These are phyloP conservation scores for Hemicrepidius hirtus DNA, from an alignment of 2,888 invertebrate genomes.

Conservation along the genomic window DNA sequence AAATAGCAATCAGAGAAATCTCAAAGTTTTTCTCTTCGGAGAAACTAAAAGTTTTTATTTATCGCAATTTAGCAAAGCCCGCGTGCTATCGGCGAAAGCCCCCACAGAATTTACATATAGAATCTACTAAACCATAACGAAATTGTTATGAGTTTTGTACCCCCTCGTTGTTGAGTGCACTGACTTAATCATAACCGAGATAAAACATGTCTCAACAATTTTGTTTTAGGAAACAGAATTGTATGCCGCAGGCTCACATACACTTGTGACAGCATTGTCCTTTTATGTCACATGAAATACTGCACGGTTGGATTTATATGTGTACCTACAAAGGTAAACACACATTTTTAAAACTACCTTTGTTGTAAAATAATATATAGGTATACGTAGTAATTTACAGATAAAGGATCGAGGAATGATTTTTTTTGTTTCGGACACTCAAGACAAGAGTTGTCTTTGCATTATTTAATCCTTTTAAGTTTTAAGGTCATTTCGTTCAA, in stretches of 20 bases:
- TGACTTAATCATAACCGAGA: slow-evolving; percentile 42
- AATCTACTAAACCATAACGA: slow-evolving; percentile 38
- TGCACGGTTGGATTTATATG: slow-evolving; percentile 11
- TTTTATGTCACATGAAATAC: slow-evolving; percentile 31
- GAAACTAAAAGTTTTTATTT: slow-evolving; percentile 34
- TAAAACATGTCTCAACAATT: slow-evolving; percentile 40
- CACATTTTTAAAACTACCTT: no score
- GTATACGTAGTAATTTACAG: no score
- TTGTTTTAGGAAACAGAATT: slow-evolving; percentile 40
- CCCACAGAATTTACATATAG: slow-evolving; percentile 39
- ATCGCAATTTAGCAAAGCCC: slow-evolving; percentile 21
- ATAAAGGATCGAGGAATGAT: no score
- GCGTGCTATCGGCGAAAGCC: slow-evolving; percentile 27
- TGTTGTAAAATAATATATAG: no score
- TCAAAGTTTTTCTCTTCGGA: slow-evolving; percentile 21
- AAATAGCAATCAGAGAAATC: slow-evolving; percentile 40
- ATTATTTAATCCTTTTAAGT: no score
- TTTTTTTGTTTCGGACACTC: no score
- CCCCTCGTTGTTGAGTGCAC: slow-evolving; percentile 32
- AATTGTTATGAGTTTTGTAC: slow-evolving; percentile 44
- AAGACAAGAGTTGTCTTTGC: no score
- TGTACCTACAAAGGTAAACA: background rate
- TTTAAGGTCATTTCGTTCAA: no score
- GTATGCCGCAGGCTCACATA: slow-evolving; percentile 33
- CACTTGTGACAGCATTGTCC: slow-evolving; percentile 30